Conservation (phyloP, 1,140 invertebrate species). For the Vollenhovia emeryi region DNA sequence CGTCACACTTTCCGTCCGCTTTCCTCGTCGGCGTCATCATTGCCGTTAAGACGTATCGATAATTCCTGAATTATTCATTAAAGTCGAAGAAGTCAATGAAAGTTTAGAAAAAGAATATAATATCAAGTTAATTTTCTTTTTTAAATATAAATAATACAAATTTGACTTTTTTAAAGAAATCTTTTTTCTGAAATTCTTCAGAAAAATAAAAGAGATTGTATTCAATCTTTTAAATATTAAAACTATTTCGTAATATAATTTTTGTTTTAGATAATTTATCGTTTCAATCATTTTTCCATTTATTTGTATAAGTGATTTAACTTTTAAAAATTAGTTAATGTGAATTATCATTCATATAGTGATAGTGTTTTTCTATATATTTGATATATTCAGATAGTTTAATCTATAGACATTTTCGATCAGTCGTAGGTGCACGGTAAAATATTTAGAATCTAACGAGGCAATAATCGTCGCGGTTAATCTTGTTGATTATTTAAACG, state of each 20-base stretch:
- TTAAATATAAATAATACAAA: background rate
- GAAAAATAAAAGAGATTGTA: background rate
- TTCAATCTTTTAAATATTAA: background rate
- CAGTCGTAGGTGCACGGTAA: background rate
- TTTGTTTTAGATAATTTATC: too few species aligned
- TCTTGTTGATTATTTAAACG: background rate
- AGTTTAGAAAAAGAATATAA: background rate
- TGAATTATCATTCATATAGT: background rate
- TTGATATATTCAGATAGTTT: background rate
- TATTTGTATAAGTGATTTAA: background rate
- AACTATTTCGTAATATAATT: background rate
- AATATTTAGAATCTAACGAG: background rate
- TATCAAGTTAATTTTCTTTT: background rate
- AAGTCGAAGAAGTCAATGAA: background rate
- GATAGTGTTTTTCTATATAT: background rate
- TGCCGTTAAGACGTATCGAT: background rate
- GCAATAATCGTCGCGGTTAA: background rate
- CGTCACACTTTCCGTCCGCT: conserved; percentile 32
- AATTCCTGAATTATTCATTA: background rate
- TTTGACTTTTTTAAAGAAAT: background rate
- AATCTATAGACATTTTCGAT: background rate
- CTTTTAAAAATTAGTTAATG: background rate
- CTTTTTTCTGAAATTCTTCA: background rate
- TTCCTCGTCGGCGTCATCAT: conserved; percentile 35
- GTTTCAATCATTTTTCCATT: background rate